These are phyloP conservation scores for Abrostola tripartita DNA, from an alignment of 2,888 invertebrate genomes.

Conservation along the genomic window DNA sequence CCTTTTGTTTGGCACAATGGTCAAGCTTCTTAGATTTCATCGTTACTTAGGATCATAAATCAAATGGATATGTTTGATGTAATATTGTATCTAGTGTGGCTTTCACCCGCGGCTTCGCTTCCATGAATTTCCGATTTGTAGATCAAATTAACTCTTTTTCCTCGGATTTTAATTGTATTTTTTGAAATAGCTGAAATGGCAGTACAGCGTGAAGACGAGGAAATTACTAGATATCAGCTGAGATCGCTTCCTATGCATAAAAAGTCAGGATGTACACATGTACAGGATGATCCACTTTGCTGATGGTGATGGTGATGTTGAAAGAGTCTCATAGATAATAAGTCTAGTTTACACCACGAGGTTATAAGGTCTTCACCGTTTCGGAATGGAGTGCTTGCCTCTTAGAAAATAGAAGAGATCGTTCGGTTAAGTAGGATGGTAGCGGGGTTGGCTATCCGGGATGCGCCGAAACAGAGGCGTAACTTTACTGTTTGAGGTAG, in stretches of 20 bases:
- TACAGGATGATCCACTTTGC: too few species aligned
- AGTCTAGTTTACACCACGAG: too few species aligned
- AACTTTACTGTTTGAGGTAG: too few species aligned
- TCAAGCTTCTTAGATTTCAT: constrained; percentile 30
- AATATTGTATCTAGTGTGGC: constrained; percentile 5
- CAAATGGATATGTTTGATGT: constrained; percentile 19
- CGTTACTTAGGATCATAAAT: constrained; percentile 41
- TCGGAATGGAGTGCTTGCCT: too few species aligned
- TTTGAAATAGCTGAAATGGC: background rate
- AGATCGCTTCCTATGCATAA: background rate
- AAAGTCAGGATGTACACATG: too few species aligned
- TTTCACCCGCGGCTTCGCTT: constrained; percentile 11
- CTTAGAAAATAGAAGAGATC: too few species aligned
- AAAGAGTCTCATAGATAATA: too few species aligned
- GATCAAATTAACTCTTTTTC: background rate
- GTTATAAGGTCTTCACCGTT: too few species aligned
- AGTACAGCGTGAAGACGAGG: background rate
- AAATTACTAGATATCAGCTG: background rate
- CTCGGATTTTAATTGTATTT: background rate
- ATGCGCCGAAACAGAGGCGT: too few species aligned
- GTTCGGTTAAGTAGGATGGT: too few species aligned
- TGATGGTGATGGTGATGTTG: too few species aligned
- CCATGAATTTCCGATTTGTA: background rate
- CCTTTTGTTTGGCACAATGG: constrained; percentile 38
- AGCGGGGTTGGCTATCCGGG: too few species aligned